Evolutionary conservation across 1,140 invertebrate species (phyloP).

Genomic region (roundworm (Caenorhabditis elegans)): WBcel235 BX284606.5:10888501-10889000

Average conservation of each 20-base stretch:
- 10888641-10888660: too few relatives aligned
- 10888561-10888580: neutral
- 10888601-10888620: neutral
- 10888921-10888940: neutral
- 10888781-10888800: neutral
- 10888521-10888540: neutral
- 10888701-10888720: neutral
- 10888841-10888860: too few relatives aligned
- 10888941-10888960: neutral
- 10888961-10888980: neutral
- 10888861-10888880: too few relatives aligned
- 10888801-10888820: neutral
- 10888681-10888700: conserved; percentile 3
- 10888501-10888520: too few relatives aligned
- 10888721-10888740: neutral
- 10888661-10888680: neutral
- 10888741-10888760: neutral
- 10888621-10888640: neutral
- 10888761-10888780: neutral
- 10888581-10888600: neutral
- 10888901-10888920: neutral
- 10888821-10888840: too few relatives aligned
- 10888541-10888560: neutral
- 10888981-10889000: neutral
- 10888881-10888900: too few relatives aligned